phyloP scores from a whole-genome alignment of 2,888 invertebrate species.

The Drosophila pseudotakahashii region DNA sequence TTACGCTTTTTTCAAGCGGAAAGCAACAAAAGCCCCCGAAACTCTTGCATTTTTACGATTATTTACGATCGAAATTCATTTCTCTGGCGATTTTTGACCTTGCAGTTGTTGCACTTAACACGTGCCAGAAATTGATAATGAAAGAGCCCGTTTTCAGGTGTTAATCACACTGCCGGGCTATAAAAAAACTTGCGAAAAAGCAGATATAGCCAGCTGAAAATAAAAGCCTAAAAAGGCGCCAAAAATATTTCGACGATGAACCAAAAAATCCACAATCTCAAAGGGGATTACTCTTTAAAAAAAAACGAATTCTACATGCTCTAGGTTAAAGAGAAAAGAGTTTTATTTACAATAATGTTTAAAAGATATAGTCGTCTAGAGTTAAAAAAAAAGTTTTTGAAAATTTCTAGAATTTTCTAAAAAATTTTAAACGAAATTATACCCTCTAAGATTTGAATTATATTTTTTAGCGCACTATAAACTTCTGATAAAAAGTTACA shows the following conservation, averaged over 20 bases:
- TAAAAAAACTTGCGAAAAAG: slow-evolving; percentile 21
- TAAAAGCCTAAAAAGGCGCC: slow-evolving; percentile 57
- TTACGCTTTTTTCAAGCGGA: slow-evolving; percentile 59
- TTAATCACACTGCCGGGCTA: slow-evolving; percentile 59
- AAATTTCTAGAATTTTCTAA: too few species aligned
- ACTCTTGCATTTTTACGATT: slow-evolving; percentile 37
- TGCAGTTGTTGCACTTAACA: slow-evolving; percentile 38
- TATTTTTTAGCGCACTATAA: too few species aligned
- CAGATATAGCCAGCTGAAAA: neutral
- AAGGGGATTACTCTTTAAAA: neutral
- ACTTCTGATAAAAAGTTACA: neutral
- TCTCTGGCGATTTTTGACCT: slow-evolving; percentile 40
- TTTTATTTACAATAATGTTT: too few species aligned
- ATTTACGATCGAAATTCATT: slow-evolving; percentile 38
- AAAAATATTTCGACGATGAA: slow-evolving; percentile 48
- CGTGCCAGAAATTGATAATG: slow-evolving; percentile 45
- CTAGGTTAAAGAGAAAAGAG: neutral
- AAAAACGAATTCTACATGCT: neutral
- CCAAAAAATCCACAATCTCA: slow-evolving; percentile 4
- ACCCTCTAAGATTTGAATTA: too few species aligned
- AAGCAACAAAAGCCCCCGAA: slow-evolving; percentile 18
- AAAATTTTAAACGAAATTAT: too few species aligned
- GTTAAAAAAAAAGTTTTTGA: too few species aligned
- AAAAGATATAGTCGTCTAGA: too few species aligned
- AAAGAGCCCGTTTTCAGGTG: slow-evolving; percentile 63